Conservation (phyloP, 2,113 vertebrate species). For the Brienomyrus longianalis region DNA sequence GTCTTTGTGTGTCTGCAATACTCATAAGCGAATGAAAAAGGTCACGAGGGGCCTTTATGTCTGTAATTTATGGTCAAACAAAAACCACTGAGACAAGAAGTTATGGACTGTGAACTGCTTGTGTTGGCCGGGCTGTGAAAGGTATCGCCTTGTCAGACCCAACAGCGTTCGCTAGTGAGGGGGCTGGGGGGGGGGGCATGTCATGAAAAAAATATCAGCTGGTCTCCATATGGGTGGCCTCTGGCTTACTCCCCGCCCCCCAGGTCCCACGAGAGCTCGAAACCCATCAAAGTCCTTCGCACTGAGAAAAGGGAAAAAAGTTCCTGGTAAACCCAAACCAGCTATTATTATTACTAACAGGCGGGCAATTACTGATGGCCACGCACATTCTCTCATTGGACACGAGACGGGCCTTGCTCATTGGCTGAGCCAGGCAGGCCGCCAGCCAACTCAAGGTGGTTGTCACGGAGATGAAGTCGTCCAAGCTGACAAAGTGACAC, state of each 20-base stretch:
- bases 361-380: slow-evolving; percentile 38
- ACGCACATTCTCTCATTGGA: slow-evolving; percentile 43
- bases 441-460: background rate
- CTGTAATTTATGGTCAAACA: slow-evolving; percentile 66
- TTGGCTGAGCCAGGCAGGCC: background rate
- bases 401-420: background rate
- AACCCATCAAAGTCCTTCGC: slow-evolving; percentile 46
- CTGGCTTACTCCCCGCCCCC: slow-evolving; percentile 30
- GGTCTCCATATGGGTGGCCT: slow-evolving; percentile 69
- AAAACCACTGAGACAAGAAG: slow-evolving; percentile 66
- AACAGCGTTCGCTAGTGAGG: slow-evolving; percentile 27
- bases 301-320: slow-evolving; percentile 29
- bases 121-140: slow-evolving; percentile 66
- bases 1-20: slow-evolving; percentile 30
- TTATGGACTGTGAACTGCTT: slow-evolving; percentile 72
- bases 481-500: background rate
- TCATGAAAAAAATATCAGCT: slow-evolving; percentile 59
- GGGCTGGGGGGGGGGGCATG: slow-evolving; percentile 39
- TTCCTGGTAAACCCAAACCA: slow-evolving; percentile 33
- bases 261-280: slow-evolving; percentile 43
- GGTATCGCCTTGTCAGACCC: slow-evolving; percentile 56
- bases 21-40: slow-evolving; percentile 48
- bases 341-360: slow-evolving; percentile 47
- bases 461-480: background rate
- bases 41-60: slow-evolving; percentile 51